Percentiles rank a stretch among this genome's conserved stretches.
Conservation (phyloP, 1,140 invertebrate genomes). For the Pseudomyrmex pallidus region DNA sequence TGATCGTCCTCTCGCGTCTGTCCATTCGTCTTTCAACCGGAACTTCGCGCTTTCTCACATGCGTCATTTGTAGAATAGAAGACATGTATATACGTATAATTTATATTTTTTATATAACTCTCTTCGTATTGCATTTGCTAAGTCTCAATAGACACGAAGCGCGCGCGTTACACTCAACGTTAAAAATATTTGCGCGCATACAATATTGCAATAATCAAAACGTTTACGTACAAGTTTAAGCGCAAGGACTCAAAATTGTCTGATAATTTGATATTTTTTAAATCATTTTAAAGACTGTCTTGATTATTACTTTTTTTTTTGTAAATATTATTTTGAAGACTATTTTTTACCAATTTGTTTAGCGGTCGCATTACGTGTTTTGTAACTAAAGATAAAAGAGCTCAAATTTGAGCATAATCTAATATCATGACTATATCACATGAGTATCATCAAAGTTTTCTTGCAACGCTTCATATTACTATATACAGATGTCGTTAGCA, state of each 20-base stretch:
- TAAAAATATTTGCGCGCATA: too few species aligned
- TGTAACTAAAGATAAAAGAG: background rate
- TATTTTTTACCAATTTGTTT: background rate
- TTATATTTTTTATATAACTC: background rate
- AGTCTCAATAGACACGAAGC: too few species aligned
- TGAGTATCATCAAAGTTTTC: background rate
- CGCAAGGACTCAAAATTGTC: too few species aligned
- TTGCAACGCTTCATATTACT: background rate
- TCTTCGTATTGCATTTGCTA: background rate
- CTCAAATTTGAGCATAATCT: background rate
- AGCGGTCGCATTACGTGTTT: background rate
- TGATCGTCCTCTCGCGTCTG: background rate
- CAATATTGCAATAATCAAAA: too few species aligned
- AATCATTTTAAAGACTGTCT: background rate
- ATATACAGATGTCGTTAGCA: constrained; percentile 19
- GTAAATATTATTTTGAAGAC: background rate
- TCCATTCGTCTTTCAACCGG: constrained; percentile 8
- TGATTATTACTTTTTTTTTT: background rate
- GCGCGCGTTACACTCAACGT: too few species aligned
- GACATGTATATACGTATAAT: background rate
- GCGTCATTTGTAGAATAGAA: background rate
- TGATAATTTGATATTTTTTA: too few species aligned
- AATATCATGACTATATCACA: background rate
- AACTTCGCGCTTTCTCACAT: constrained; percentile 22
- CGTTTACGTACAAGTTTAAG: too few species aligned